Evolutionary conservation across 37 sponge, comb jelly and placozoan species (phyloP).

Genomic region (Haliclona indistincta): DNA sequence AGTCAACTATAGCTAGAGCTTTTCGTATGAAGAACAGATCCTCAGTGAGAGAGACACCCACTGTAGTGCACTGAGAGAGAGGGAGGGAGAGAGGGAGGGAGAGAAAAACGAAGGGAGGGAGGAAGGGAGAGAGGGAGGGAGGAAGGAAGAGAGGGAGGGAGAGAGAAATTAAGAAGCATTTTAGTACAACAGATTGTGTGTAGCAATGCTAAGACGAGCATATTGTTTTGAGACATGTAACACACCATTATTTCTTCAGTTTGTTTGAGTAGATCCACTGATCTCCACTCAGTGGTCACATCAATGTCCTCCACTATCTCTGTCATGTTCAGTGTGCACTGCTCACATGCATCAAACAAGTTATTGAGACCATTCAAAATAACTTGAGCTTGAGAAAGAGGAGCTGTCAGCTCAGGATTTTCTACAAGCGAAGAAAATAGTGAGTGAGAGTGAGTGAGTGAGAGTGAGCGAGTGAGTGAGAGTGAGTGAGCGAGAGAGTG

Average conservation of each 20-base stretch:
- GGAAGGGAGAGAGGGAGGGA: not conserved
- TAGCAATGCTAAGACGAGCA: not conserved
- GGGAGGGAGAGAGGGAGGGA: not conserved
- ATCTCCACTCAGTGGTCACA: slow-evolving; percentile 55
- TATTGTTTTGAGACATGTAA: not conserved
- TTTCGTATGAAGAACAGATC: slow-evolving; percentile 79
- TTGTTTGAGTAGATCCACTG: slow-evolving; percentile 73
- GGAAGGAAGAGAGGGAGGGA: not conserved
- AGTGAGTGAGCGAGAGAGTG: too few species aligned
- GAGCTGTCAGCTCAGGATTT: not conserved
- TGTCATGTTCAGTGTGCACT: slow-evolving; percentile 28
- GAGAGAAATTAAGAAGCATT: not conserved
- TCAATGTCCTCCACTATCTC: slow-evolving; percentile 50
- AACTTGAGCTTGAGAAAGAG: slow-evolving; percentile 40
- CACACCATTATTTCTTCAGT: slow-evolving; percentile 66
- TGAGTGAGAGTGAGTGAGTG: too few species aligned
- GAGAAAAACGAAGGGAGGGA: not conserved
- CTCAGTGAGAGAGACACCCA: slow-evolving; percentile 45
- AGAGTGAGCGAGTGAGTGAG: too few species aligned
- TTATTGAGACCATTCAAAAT: slow-evolving; percentile 61
- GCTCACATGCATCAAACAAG: slow-evolving; percentile 49
- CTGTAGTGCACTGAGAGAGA: slow-evolving; percentile 43
- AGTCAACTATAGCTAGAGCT: slow-evolving; percentile 65
- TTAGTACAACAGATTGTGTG: not conserved
- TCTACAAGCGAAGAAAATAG: too few species aligned